Evolutionary conservation across 1,140 invertebrate species (phyloP).

Genomic region (Littorina saxatilis): DNA sequence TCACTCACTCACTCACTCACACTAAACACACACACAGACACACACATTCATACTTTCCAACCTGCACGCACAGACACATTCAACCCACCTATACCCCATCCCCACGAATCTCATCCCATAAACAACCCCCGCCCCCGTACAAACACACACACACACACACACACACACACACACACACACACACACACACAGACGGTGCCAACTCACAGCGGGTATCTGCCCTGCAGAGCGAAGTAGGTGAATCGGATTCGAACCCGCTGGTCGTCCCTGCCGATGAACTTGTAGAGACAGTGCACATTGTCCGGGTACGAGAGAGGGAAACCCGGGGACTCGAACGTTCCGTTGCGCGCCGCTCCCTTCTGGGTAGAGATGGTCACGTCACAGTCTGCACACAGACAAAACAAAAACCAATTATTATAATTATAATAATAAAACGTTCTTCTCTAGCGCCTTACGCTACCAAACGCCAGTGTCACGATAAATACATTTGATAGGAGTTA

Average conservation of each 20-base stretch:
- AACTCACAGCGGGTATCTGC: conserved; percentile 92
- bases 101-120: too few species aligned
- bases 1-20: too few species aligned
- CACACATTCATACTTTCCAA: too few species aligned
- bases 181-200: background rate
- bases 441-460: background rate
- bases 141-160: too few species aligned
- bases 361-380: conserved; percentile 51
- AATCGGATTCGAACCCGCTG: conserved; percentile 96
- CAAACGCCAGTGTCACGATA: too few species aligned
- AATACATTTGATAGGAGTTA: background rate
- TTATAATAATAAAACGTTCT: too few species aligned
- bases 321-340: conserved; percentile 63
- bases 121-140: too few species aligned
- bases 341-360: conserved; percentile 45
- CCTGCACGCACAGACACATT: too few species aligned
- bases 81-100: too few species aligned
- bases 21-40: too few species aligned
- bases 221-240: conserved; percentile 92
- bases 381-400: conserved; percentile 54
- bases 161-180: too few species aligned
- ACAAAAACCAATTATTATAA: background rate
- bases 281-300: conserved; percentile 87
- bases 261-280: conserved; percentile 92
- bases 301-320: conserved; percentile 62